These are phyloP conservation scores for Apamea epomidion DNA, from an alignment of 2,888 invertebrate genomes.

Conservation along the genomic window DNA sequence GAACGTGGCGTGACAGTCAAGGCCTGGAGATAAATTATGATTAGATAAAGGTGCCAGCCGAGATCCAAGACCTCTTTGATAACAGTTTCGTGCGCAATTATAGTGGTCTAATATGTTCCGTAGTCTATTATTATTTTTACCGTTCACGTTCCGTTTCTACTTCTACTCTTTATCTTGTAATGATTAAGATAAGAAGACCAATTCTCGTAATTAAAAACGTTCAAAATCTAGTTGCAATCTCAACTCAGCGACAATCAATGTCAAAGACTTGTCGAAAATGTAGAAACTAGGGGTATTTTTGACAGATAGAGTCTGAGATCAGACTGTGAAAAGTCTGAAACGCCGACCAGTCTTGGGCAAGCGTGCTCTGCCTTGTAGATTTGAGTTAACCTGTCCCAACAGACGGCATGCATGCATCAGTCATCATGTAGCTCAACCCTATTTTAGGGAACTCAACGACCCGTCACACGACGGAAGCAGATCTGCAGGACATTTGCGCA, in stretches of 20 bases:
- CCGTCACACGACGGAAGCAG: background rate
- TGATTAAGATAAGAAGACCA: background rate
- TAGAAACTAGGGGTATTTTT: too few species aligned
- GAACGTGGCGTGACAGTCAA: slow-evolving; percentile 67
- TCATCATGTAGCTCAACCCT: background rate
- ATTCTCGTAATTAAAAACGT: too few species aligned
- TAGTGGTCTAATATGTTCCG: background rate
- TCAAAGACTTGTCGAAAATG: too few species aligned
- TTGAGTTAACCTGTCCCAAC: background rate
- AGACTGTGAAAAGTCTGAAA: too few species aligned
- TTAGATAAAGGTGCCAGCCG: slow-evolving; percentile 70
- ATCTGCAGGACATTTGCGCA: too few species aligned
- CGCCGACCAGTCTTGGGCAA: too few species aligned
- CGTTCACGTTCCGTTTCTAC: background rate
- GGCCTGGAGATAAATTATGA: slow-evolving; percentile 71
- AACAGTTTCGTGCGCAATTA: slow-evolving; percentile 54
- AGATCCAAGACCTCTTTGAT: slow-evolving; percentile 67
- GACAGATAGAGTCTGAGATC: too few species aligned
- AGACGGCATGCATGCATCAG: background rate
- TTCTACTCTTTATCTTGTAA: background rate
- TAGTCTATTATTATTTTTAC: background rate
- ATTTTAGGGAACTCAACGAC: background rate
- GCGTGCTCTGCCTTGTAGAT: background rate
- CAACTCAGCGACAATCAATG: too few species aligned
- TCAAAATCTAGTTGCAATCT: too few species aligned